Percentiles rank a stretch among this genome's conserved stretches.
Conservation (phyloP, 35 echinoderm and acorn worm species). For the Anneissia japonica region DNA sequence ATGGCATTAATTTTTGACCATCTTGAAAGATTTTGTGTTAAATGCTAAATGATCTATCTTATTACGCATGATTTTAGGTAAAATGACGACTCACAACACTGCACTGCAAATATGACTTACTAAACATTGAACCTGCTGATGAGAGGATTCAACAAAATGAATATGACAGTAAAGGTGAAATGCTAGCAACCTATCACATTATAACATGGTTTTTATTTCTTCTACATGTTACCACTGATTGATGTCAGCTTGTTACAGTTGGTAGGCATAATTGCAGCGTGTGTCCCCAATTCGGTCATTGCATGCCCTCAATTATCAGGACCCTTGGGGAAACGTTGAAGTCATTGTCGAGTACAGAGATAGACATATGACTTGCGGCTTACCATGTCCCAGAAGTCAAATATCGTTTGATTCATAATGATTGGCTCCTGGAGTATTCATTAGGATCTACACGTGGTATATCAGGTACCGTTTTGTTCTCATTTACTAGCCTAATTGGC, state of each 20-base stretch:
- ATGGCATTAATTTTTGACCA: too few relatives aligned
- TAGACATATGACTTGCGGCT: not conserved
- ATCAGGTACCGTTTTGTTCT: too few relatives aligned
- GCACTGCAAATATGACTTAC: not conserved
- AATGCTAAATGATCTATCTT: not conserved
- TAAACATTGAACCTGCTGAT: not conserved
- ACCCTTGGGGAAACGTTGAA: not conserved
- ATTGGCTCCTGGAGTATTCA: too few relatives aligned
- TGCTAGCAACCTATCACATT: not conserved
- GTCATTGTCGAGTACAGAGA: not conserved
- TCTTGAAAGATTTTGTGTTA: too few relatives aligned
- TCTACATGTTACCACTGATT: not conserved
- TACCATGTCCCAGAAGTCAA: not conserved
- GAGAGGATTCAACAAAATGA: not conserved
- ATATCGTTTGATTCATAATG: not conserved
- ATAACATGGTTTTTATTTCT: not conserved
- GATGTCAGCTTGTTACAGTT: not conserved
- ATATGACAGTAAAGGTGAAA: not conserved
- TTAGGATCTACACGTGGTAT: too few relatives aligned
- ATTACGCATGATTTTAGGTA: not conserved
- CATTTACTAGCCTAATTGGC: too few relatives aligned
- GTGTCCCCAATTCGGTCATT: not conserved
- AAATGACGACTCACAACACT: not conserved
- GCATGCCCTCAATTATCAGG: not conserved
- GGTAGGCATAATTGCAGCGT: not conserved